Percentiles rank a stretch among this genome's conserved stretches.
Evolutionary conservation across 2,888 invertebrate species (phyloP).

Genomic region (Xestia rhomboidea): DNA sequence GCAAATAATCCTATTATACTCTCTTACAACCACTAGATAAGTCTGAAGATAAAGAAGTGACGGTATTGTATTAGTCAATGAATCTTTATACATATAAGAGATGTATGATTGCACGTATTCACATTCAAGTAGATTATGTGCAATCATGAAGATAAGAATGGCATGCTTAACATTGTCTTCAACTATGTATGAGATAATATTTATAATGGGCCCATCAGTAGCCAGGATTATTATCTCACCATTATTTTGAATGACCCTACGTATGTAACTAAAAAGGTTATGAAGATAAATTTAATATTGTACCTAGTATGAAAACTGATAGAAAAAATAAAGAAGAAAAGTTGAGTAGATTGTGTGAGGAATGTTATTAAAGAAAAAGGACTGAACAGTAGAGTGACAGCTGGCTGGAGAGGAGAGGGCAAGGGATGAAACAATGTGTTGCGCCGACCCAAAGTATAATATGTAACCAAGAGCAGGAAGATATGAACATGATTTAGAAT

Average conservation of each 20-base stretch:
- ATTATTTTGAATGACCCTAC: not conserved
- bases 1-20: constrained; percentile 42
- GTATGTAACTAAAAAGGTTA: not conserved
- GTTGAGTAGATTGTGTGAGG: not conserved
- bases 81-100: constrained; percentile 39
- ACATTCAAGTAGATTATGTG: constrained; percentile 9
- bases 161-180: not conserved
- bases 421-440: not conserved
- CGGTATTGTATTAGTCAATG: constrained; percentile 12
- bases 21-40: constrained; percentile 23
- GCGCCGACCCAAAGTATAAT: not conserved
- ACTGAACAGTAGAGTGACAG: not conserved
- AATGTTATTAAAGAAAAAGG: not conserved
- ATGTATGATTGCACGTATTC: constrained; percentile 37
- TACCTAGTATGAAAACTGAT: not conserved
- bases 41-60: not conserved
- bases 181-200: not conserved
- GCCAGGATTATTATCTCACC: not conserved
- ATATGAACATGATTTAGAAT: not conserved
- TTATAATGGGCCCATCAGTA: not conserved
- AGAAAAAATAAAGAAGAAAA: not conserved
- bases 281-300: not conserved
- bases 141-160: constrained; percentile 27
- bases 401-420: not conserved
- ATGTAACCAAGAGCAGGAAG: not conserved